Conservation (phyloP, 2,113 vertebrate species). For the Penelope pileata region DNA sequence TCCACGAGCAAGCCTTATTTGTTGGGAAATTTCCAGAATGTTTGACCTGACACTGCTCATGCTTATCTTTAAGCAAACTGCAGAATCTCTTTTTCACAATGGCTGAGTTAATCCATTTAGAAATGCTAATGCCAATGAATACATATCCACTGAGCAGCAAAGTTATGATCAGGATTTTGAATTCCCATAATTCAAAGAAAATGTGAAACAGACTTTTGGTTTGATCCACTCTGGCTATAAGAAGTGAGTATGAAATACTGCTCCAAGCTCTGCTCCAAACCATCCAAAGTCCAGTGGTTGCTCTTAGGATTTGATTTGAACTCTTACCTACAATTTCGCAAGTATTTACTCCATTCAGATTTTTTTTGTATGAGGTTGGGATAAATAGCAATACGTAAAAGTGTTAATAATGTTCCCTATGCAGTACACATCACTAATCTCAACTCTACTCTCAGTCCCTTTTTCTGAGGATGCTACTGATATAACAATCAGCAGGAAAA, state of each 20-base stretch:
- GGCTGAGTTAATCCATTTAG: constrained; percentile 8
- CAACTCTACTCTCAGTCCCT: background rate
- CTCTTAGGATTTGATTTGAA: background rate
- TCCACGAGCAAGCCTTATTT: background rate
- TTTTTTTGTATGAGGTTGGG: background rate
- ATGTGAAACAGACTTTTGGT: constrained; percentile 33
- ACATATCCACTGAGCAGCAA: constrained; percentile 3
- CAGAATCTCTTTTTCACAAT: background rate
- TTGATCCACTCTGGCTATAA: background rate
- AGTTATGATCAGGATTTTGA: constrained; percentile 32
- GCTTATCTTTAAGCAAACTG: constrained; percentile 23
- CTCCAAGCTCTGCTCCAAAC: background rate
- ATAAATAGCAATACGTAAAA: background rate
- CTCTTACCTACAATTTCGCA: background rate
- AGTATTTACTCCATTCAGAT: background rate
- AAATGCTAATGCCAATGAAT: constrained; percentile 20
- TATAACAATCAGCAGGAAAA: background rate
- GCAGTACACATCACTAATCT: background rate
- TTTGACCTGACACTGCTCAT: background rate
- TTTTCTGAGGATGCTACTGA: background rate
- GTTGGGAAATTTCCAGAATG: constrained; percentile 12
- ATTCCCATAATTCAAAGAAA: constrained; percentile 42
- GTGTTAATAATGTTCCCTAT: background rate
- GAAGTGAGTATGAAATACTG: constrained; percentile 9
- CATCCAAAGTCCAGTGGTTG: background rate